Conservation (phyloP, 1,140 invertebrate genomes). For the Sminthurinus signatus region DNA sequence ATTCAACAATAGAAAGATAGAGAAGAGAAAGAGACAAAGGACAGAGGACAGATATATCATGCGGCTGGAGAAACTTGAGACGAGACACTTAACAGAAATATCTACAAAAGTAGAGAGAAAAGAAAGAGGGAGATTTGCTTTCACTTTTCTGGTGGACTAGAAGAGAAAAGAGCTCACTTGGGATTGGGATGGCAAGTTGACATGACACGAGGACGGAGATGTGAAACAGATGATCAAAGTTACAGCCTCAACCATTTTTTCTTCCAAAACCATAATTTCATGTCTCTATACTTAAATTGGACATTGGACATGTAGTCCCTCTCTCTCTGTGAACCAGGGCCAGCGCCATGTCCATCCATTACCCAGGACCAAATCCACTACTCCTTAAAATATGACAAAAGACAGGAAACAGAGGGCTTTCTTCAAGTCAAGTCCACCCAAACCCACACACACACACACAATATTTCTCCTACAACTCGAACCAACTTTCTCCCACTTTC, state of each 20-base stretch:
- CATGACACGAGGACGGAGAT: background rate
- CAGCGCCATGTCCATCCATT: too few relatives aligned
- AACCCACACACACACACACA: background rate
- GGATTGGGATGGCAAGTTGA: background rate
- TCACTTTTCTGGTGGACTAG: too few relatives aligned
- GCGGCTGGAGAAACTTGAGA: too few relatives aligned
- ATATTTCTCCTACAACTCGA: background rate
- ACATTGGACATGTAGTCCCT: slow-evolving; percentile 3
- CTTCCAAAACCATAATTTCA: slow-evolving; percentile 5
- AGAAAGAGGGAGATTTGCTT: background rate
- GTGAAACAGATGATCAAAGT: slow-evolving; percentile 10
- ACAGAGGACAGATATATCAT: too few relatives aligned
- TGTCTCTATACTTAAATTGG: slow-evolving; percentile 9
- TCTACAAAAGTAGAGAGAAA: background rate
- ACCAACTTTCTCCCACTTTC: background rate
- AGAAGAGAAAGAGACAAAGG: too few relatives aligned
- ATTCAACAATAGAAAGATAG: too few relatives aligned
- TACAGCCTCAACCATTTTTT: slow-evolving; percentile 11
- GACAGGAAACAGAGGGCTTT: too few relatives aligned
- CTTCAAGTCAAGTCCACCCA: too few relatives aligned
- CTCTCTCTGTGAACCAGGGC: too few relatives aligned
- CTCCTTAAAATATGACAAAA: too few relatives aligned
- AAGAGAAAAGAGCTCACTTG: background rate
- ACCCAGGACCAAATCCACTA: too few relatives aligned
- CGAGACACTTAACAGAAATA: background rate